Percentiles rank a stretch among this genome's conserved stretches.
phyloP scores from a whole-genome alignment of 2,888 invertebrate species.

The Ethmia dodecea region DNA sequence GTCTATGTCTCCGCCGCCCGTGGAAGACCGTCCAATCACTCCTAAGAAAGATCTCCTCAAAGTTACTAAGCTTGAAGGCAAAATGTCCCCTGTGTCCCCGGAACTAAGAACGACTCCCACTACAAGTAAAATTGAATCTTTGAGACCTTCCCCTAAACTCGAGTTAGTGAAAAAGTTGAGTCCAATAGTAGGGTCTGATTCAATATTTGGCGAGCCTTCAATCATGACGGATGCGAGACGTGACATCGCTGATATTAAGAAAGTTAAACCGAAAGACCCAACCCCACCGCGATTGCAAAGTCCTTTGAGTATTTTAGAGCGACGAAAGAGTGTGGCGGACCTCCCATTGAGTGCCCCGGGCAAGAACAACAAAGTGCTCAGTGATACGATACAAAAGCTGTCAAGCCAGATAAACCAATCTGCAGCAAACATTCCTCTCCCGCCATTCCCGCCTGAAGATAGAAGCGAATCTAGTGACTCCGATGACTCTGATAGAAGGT shows the following conservation, averaged over 20 bases:
- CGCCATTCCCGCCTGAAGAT: conserved; percentile 54
- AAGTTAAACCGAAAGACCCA: conserved; percentile 49
- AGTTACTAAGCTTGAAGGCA: conserved; percentile 33
- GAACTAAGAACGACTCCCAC: conserved; percentile 29
- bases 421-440: conserved; percentile 42
- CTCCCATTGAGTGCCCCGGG: conserved; percentile 52
- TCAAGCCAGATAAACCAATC: conserved; percentile 73
- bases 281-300: conserved; percentile 53
- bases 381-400: conserved; percentile 80
- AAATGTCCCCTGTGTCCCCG: conserved; percentile 33
- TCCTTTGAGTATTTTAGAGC: conserved; percentile 55
- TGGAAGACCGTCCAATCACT: conserved; percentile 45
- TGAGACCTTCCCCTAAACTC: conserved; percentile 35
- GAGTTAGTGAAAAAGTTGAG: conserved; percentile 46
- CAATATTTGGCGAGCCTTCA: conserved; percentile 61
- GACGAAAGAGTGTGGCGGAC: conserved; percentile 64
- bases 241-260: conserved; percentile 51
- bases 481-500: conserved; percentile 68
- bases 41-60: conserved; percentile 48
- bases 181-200: conserved; percentile 38
- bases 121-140: conserved; percentile 27
- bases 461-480: conserved; percentile 68
- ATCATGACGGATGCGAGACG: conserved; percentile 51
- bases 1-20: conserved; percentile 65
- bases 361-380: conserved; percentile 78